phyloP scores from a whole-genome alignment of 2,888 invertebrate genomes.

The Timema cristinae region DNA sequence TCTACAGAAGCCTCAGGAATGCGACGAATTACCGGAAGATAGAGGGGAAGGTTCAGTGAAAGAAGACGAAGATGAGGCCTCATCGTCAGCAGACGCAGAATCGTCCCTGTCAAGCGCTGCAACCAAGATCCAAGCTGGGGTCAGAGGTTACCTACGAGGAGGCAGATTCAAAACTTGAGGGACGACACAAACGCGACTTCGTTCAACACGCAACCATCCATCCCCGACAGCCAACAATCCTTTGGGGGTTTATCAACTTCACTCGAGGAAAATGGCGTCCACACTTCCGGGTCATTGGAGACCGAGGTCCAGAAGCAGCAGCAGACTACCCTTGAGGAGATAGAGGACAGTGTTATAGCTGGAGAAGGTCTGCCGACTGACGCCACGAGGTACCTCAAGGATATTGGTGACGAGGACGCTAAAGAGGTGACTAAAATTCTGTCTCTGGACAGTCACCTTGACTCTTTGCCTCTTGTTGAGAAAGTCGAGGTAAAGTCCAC shows the following conservation, averaged over 20 bases:
- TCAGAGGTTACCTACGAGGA: constrained; percentile 36
- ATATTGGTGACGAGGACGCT: background rate
- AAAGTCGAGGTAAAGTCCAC: constrained; percentile 3
- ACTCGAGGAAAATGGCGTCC: constrained; percentile 25
- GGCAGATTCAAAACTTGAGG: constrained; percentile 29
- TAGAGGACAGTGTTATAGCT: constrained; percentile 14
- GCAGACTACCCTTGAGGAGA: constrained; percentile 19
- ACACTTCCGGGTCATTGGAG: constrained; percentile 28
- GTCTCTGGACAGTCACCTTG: constrained; percentile 24
- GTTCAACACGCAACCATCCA: constrained; percentile 25
- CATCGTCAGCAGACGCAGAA: constrained; percentile 22
- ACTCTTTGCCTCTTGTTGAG: background rate
- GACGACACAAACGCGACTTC: constrained; percentile 21
- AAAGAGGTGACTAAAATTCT: background rate
- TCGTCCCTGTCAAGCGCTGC: constrained; percentile 34
- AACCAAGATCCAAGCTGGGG: constrained; percentile 36
- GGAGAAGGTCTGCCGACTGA: background rate
- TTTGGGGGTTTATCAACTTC: constrained; percentile 22
- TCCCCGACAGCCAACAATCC: constrained; percentile 25
- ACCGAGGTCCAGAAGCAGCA: constrained; percentile 27
- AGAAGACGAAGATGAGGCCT: background rate
- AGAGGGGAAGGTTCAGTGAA: background rate
- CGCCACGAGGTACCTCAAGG: background rate
- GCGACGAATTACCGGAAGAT: constrained; percentile 27
- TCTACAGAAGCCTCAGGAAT: constrained; percentile 31